Evolutionary conservation across 1,140 invertebrate genomes (phyloP), one percentile per base, ranked within the genome.

Genomic region (Littorina saxatilis): DNA sequence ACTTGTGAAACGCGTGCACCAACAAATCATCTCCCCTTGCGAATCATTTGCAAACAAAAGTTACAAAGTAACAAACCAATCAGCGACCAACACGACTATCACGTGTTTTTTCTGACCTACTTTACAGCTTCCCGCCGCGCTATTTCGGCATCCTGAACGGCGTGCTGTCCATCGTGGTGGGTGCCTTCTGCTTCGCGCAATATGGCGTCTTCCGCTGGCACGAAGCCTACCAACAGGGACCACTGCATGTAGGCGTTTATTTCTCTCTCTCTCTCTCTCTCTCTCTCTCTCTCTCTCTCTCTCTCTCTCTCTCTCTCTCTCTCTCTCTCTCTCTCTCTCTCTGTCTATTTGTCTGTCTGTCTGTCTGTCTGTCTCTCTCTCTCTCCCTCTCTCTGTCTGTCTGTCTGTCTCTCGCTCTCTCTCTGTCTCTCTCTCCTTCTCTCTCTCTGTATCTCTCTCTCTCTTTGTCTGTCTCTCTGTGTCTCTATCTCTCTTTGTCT

Each of bases 81-180:
- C n/a, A n/a, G n/a, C n/a, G n/a, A n/a, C n/a, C n/a, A n/a, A n/a
- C n/a, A n/a, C n/a, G n/a, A n/a, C n/a, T n/a, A n/a, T n/a, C n/a
- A n/a, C 9, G 13, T 58, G n/a, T 11, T 58, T 3, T 58, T 3
- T 58, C 55, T 58, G 55, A 40, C 17, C 32, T 66, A n/a, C n/a
- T 32, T 4, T 78, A 2, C 58, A 78, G 76, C 9, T 78, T 78
- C 32, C 76, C 76, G 11, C 55, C 63, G n/a, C 55, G 3, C 13
- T 78, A 63, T 20, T 78, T 78, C 27, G 76, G 76, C 2, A 63
- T 78, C n/a, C 58, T 78, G 32, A 78, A 78, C 37, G 76, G 76
- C 27, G 13, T 78, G 55, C 20, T 66, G 37, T 39, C 76, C 55
- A 78, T 78, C n/a, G 43, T 78, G 17, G 39, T 20, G 4, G 76